phyloP scores from a whole-genome alignment of 2,888 invertebrate genomes.

The Tinea trinotella region DNA sequence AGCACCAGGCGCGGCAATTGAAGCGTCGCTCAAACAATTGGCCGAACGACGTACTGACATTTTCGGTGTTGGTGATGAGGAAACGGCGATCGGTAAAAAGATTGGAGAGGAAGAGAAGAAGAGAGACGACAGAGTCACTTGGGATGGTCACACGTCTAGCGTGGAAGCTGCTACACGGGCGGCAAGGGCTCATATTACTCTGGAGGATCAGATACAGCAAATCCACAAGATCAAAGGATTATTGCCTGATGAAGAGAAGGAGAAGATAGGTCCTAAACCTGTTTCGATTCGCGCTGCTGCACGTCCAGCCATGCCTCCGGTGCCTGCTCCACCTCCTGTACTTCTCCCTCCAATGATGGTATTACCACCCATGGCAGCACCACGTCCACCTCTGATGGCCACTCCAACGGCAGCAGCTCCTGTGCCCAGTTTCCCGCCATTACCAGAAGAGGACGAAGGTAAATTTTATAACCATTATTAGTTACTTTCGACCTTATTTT shows the following conservation, averaged over 20 bases:
- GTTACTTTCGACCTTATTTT: too few species aligned
- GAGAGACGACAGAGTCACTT: constrained; percentile 93
- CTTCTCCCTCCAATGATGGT: constrained; percentile 36
- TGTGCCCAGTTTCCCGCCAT: constrained; percentile 21
- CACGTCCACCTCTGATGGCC: constrained; percentile 37
- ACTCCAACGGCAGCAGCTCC: constrained; percentile 33
- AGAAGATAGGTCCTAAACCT: constrained; percentile 95
- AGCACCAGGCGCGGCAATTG: constrained; percentile 87
- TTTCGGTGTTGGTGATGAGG: constrained; percentile 98
- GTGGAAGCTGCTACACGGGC: constrained; percentile 96
- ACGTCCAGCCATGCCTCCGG: constrained; percentile 25
- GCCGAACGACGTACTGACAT: constrained; percentile 99
- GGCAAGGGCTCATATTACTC: constrained; percentile 93
- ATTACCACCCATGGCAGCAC: constrained; percentile 34
- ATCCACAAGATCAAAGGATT: constrained; percentile 93
- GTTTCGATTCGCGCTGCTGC: constrained; percentile 46
- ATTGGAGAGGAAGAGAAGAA: constrained; percentile 91
- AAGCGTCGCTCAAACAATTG: constrained; percentile 93
- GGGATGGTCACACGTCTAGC: constrained; percentile 98
- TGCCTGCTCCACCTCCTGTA: constrained; percentile 24
- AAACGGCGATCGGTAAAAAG: constrained; percentile 99
- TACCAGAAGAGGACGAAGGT: not conserved
- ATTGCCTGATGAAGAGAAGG: constrained; percentile 95
- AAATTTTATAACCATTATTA: not conserved
- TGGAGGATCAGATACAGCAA: constrained; percentile 97